Base-by-base conservation (phyloP, 2,113 vertebrate species). In the Myotis yumanensis region DNA sequence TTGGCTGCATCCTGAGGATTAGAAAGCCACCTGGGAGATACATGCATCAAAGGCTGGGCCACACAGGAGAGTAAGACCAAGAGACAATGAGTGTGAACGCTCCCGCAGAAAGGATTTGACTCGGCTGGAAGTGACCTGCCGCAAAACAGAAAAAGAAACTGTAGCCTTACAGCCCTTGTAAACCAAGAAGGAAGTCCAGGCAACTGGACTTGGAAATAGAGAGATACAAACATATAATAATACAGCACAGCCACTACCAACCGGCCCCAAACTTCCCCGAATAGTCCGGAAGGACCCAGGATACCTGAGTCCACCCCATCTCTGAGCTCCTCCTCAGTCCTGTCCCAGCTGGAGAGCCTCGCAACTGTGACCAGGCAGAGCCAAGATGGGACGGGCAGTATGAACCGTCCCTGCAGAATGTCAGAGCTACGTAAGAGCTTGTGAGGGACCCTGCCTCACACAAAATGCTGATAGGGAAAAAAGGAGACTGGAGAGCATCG, bases 361-460 rank as follows among this genome's bases (percentile, higher is more conserved):
- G 4, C 12, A 23, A 28, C 68, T 23, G 32, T 35, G 69, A 72
- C 3, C 54, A 32, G 84, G 43, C 22, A 28, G 48, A 48, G 76
- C 43, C 52, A 25, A 43, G 28, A 25, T 0, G 28, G 57, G 57
- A 30, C 25, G 15, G 30, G 59, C 52, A 46, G 77, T 1, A 9
- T 0, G 17, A 11, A 8, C 51, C 18, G 7, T 17, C n/a, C 2
- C 30, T 3, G 10, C 7, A 6, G 64, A 5, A 51, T 0, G 17
- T 17, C 32, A 51, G 20, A 32, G 15, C 3, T 22, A 10, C 12
- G 2, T 4, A 3, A 9, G 22, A n/a, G 14, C 18, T 52, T 28
- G 59, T 37, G 11, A n/a, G 40, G 11, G 46, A 37, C 54, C 57
- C 79, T 52, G 69, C 72, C 72, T 82, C 64, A 80, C 51, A 66